These are phyloP conservation scores for Oryzias curvinotus DNA, from an alignment of 2,113 vertebrate species.

Conservation along the genomic window DNA sequence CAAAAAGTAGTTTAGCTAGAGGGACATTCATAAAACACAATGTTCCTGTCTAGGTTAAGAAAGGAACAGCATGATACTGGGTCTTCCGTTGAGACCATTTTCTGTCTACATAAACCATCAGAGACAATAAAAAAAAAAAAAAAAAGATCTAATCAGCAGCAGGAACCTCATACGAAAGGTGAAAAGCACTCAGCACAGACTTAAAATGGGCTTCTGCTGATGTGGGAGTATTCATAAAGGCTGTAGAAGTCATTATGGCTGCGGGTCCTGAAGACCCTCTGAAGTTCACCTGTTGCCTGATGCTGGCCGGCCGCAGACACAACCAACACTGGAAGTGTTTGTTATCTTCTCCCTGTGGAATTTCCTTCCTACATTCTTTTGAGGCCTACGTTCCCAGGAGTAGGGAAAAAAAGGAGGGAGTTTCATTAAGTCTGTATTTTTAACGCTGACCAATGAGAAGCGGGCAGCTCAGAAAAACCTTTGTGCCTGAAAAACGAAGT, in stretches of 20 bases:
- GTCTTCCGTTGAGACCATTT: no score
- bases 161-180: no score
- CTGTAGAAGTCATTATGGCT: constrained; percentile 17
- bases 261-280: constrained; percentile 42
- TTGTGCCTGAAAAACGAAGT: no score
- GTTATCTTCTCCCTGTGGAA: constrained; percentile 74
- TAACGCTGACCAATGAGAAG: constrained; percentile 28
- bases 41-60: no score
- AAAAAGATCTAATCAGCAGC: no score
- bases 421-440: constrained; percentile 51
- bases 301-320: constrained; percentile 49
- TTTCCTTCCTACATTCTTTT: constrained; percentile 73
- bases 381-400: constrained; percentile 63
- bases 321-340: constrained; percentile 62
- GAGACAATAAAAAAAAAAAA: no score
- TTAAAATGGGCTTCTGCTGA: no score
- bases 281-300: constrained; percentile 72
- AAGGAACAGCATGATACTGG: no score
- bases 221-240: no score
- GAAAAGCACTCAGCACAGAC: no score
- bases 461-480: constrained; percentile 11
- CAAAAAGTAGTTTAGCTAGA: neutral
- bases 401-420: constrained; percentile 11
- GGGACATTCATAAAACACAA: no score
- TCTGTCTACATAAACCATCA: no score